Conservation (phyloP, 2,113 vertebrate genomes). For the Canis aureus region DNA sequence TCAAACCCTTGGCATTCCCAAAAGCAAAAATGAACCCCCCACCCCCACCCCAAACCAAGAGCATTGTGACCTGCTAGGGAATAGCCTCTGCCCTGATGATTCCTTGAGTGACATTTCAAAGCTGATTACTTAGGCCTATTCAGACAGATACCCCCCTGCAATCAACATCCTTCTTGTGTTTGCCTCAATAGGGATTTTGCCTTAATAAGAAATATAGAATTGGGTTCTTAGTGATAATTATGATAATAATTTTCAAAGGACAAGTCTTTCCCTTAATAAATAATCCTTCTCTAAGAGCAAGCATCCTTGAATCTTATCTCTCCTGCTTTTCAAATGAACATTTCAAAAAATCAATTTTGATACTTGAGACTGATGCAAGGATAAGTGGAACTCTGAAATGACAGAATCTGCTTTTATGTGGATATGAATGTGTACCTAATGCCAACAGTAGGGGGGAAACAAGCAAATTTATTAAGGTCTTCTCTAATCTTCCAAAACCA, state of each 20-base stretch:
- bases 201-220: conserved; percentile 82
- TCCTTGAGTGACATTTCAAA: conserved; percentile 81
- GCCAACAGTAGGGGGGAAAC: not conserved
- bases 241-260: conserved; percentile 82
- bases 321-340: conserved; percentile 81
- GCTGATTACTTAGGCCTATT: conserved; percentile 72
- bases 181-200: conserved; percentile 78
- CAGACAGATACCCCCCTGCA: conserved; percentile 73
- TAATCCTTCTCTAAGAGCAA: conserved; percentile 81
- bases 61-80: conserved; percentile 6
- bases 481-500: conserved; percentile 36
- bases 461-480: conserved; percentile 47
- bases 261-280: conserved; percentile 81
- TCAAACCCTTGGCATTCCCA: conserved; percentile 23
- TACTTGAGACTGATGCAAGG: conserved; percentile 71
- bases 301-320: conserved; percentile 82
- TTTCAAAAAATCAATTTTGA: conserved; percentile 77
- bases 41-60: not conserved
- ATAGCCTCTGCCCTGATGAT: conserved; percentile 55
- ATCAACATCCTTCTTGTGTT: conserved; percentile 76
- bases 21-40: not conserved
- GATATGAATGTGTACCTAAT: conserved; percentile 16
- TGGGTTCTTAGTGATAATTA: conserved; percentile 82
- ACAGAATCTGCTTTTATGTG: conserved; percentile 67
- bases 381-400: conserved; percentile 72